phyloP scores from a whole-genome alignment of 2,113 vertebrate genomes.

The Casuarius casuarius region DNA sequence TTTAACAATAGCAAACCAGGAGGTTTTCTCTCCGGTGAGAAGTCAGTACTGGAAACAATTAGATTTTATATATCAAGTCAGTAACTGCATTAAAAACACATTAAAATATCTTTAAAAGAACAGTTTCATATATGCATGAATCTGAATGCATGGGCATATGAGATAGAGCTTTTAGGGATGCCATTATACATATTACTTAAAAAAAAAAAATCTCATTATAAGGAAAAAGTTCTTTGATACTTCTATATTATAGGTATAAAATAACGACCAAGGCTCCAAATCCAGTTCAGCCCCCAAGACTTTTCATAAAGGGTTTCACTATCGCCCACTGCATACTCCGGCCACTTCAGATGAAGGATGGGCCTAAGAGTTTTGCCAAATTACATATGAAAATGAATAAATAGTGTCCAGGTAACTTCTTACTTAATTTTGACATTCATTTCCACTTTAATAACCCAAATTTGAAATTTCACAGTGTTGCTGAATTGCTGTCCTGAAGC shows the following conservation, averaged over 20 bases:
- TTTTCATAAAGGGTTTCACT: background rate
- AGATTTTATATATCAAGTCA: background rate
- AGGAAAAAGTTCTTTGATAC: background rate
- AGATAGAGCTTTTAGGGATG: background rate
- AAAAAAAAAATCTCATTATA: background rate
- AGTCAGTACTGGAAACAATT: slow-evolving; percentile 30
- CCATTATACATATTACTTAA: background rate
- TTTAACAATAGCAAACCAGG: slow-evolving; percentile 56
- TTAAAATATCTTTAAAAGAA: background rate
- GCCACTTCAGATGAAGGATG: background rate
- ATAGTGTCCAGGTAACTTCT: background rate
- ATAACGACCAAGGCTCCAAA: background rate
- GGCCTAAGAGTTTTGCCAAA: background rate
- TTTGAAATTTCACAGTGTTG: background rate
- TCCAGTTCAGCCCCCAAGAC: background rate
- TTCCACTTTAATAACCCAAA: background rate
- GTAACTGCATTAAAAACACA: background rate
- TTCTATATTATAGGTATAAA: background rate
- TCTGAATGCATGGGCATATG: rapidly evolving
- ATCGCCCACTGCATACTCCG: background rate
- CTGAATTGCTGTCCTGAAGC: background rate
- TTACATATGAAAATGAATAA: background rate
- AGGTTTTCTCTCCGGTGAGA: slow-evolving; percentile 10
- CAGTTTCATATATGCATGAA: background rate
- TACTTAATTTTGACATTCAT: background rate